These are phyloP conservation scores for Argynnis bischoffii DNA, from an alignment of 2,888 invertebrate genomes.

Conservation along the genomic window DNA sequence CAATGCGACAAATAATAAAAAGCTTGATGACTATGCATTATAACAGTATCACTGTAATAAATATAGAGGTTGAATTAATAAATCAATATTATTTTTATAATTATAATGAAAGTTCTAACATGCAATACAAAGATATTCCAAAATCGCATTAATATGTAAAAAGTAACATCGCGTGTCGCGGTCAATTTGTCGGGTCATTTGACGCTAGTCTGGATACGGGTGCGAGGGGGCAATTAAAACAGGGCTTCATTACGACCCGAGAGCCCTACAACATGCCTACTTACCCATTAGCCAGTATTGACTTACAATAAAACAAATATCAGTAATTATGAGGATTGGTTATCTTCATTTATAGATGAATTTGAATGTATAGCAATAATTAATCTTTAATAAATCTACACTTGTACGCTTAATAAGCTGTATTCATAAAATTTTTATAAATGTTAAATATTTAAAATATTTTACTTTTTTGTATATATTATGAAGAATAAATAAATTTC, in stretches of 20 bases:
- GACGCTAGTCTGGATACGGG: slow-evolving; percentile 69
- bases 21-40: too few relatives aligned
- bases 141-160: slow-evolving; percentile 32
- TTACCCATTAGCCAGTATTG: slow-evolving; percentile 35
- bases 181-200: slow-evolving; percentile 78
- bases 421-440: background rate
- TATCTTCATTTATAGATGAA: background rate
- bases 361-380: background rate
- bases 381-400: background rate
- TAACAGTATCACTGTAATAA: too few relatives aligned
- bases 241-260: slow-evolving; percentile 65
- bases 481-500: background rate
- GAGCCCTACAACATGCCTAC: slow-evolving; percentile 39
- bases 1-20: too few relatives aligned
- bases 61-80: too few relatives aligned
- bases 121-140: slow-evolving; percentile 8
- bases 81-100: too few relatives aligned
- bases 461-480: background rate
- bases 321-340: slow-evolving; percentile 9
- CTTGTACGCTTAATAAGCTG: background rate
- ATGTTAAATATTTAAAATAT: background rate
- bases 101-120: background rate
- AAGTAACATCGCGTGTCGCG: slow-evolving; percentile 71
- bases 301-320: slow-evolving; percentile 27
- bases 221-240: slow-evolving; percentile 72